Evolutionary conservation across 2,113 vertebrate species (phyloP).

Genomic region (Harpagus bidentatus): DNA sequence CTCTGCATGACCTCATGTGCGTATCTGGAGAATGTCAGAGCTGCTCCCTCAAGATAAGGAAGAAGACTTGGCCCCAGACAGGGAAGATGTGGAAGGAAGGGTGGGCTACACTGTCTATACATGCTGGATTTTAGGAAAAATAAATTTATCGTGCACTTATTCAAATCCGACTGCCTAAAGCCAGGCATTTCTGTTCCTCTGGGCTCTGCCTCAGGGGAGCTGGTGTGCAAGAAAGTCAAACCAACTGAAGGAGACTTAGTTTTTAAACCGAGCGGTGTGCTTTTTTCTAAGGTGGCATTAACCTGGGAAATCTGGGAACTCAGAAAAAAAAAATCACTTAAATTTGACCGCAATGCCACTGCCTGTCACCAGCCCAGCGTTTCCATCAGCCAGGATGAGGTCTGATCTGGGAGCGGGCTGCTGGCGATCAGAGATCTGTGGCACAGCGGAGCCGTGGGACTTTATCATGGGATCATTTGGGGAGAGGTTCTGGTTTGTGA

Average conservation of each 20-base stretch:
- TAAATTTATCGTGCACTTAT: background rate
- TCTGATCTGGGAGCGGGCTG: fast-evolving
- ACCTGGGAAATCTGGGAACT: background rate
- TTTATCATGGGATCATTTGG: background rate
- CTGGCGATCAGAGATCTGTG: fast-evolving
- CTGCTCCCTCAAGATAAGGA: conserved; percentile 9
- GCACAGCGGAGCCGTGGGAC: fast-evolving
- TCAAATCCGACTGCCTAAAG: background rate
- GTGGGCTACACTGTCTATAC: background rate
- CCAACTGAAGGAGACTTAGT: background rate
- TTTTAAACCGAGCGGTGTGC: background rate
- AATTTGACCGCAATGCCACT: background rate
- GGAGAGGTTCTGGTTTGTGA: fast-evolving
- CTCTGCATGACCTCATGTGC: conserved; percentile 1
- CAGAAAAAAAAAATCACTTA: background rate
- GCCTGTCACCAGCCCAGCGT: background rate
- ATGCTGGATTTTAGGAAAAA: background rate
- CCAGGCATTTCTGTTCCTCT: background rate
- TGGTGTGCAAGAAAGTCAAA: background rate
- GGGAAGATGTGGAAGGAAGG: conserved; percentile 36
- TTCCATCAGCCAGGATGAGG: background rate
- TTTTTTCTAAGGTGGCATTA: background rate
- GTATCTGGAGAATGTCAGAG: conserved; percentile 30
- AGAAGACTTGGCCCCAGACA: background rate
- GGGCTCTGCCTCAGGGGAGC: background rate